Percentiles rank a stretch among this genome's conserved stretches.
phyloP scores from a whole-genome alignment of 2,797 vertebrate species.

The Chaunax sp. region DNA sequence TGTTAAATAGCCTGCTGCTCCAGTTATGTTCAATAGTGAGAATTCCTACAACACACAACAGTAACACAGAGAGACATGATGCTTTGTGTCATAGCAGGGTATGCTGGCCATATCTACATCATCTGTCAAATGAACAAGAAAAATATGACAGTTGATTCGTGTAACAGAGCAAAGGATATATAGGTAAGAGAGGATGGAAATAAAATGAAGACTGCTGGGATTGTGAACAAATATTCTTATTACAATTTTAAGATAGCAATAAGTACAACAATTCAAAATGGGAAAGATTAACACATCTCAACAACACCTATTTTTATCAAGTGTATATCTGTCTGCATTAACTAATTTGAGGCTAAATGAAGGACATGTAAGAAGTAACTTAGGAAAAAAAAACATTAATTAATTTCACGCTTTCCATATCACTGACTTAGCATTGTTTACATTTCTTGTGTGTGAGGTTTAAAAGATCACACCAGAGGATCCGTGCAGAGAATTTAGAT shows the following conservation, averaged over 20 bases:
- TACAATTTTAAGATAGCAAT: neutral
- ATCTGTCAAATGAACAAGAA: constrained; percentile 27
- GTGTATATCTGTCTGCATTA: constrained; percentile 29
- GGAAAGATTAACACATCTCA: neutral
- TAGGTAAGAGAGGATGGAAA: neutral
- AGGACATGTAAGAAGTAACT: constrained; percentile 19
- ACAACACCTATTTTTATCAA: constrained; percentile 24
- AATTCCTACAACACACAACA: constrained; percentile 1
- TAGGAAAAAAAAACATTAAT: constrained; percentile 3
- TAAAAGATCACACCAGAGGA: no score
- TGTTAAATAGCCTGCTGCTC: constrained; percentile 8
- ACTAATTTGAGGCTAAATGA: constrained; percentile 24
- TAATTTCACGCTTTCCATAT: neutral
- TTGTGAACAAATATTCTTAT: neutral
- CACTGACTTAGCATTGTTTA: neutral
- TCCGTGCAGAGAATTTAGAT: no score
- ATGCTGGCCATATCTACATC: constrained; percentile 23
- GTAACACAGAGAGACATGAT: constrained; percentile 25
- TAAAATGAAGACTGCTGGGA: no score
- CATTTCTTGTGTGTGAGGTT: neutral
- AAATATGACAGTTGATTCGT: constrained; percentile 16
- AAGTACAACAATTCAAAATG: neutral
- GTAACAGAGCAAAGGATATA: neutral
- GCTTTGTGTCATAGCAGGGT: constrained; percentile 25
- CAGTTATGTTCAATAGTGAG: constrained; percentile 17